Percentiles rank a stretch among this genome's conserved stretches.
These are phyloP conservation scores for Leptodirus hochenwartii DNA, from an alignment of 2,888 invertebrate species.

Conservation along the genomic window DNA sequence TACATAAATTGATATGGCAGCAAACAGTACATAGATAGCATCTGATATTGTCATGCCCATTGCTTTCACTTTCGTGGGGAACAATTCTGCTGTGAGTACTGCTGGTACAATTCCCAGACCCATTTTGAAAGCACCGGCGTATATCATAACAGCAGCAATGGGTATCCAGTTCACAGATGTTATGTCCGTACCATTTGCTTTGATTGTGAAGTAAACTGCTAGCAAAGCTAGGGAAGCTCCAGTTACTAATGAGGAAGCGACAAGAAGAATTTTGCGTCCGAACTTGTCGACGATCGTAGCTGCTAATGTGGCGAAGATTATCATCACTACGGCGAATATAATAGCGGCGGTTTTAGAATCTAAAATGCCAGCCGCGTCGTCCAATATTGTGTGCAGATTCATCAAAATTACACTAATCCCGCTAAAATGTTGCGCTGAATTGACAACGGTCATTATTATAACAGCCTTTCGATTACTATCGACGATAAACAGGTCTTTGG, in stretches of 20 bases:
- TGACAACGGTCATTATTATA: conserved; percentile 23
- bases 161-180: conserved; percentile 22
- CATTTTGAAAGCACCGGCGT: conserved; percentile 18
- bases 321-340: conserved; percentile 22
- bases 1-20: conserved; percentile 11
- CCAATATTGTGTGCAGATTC: conserved; percentile 24
- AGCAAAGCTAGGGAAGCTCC: conserved; percentile 20
- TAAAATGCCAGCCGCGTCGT: conserved; percentile 21
- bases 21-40: conserved; percentile 12
- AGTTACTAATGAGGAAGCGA: conserved; percentile 20
- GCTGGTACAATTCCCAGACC: conserved; percentile 14
- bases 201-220: conserved; percentile 22
- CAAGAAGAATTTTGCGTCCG: conserved; percentile 22
- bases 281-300: conserved; percentile 21
- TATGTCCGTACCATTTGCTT: conserved; percentile 17
- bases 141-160: conserved; percentile 21
- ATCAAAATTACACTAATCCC: conserved; percentile 25
- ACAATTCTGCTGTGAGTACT: conserved; percentile 13
- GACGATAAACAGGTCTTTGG: conserved; percentile 21
- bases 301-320: conserved; percentile 19
- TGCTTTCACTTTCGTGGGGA: conserved; percentile 14
- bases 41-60: conserved; percentile 13
- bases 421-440: conserved; percentile 24
- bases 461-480: conserved; percentile 23
- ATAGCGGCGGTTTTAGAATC: conserved; percentile 20